These are phyloP conservation scores for Noctua janthina DNA, from an alignment of 2,888 invertebrate genomes.

Conservation along the genomic window DNA sequence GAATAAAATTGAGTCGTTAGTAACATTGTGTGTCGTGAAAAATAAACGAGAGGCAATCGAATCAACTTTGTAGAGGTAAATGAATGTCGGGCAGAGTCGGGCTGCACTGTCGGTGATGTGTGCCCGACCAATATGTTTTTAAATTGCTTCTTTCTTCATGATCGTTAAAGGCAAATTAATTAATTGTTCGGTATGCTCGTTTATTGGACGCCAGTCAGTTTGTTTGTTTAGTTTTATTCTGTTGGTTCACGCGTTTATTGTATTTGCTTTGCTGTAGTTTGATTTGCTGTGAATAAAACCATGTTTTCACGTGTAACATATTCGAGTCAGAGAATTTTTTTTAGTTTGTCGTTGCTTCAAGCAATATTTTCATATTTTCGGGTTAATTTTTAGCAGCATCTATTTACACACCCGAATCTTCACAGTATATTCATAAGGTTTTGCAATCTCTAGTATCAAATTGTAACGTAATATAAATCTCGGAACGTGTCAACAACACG, in stretches of 20 bases:
- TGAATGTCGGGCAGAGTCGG: conserved; percentile 67
- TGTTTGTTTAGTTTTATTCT: conserved; percentile 44
- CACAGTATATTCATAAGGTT: background rate
- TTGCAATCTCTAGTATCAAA: conserved; percentile 52
- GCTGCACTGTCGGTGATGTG: conserved; percentile 60
- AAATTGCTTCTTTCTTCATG: conserved; percentile 58
- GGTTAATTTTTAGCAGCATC: background rate
- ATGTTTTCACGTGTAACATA: background rate
- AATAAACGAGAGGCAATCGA: conserved; percentile 74
- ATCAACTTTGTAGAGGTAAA: conserved; percentile 79
- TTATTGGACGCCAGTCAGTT: conserved; percentile 56
- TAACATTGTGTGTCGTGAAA: conserved; percentile 77
- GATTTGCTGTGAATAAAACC: conserved; percentile 33
- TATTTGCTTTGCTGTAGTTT: conserved; percentile 49
- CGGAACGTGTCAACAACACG: conserved; percentile 70
- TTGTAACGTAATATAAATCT: conserved; percentile 76
- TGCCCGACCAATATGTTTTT: conserved; percentile 63
- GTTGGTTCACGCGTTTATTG: conserved; percentile 40
- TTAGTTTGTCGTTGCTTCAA: background rate
- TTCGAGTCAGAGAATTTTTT: no score
- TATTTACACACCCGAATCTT: background rate
- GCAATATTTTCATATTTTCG: background rate
- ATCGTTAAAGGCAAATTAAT: conserved; percentile 57
- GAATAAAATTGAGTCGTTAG: conserved; percentile 77
- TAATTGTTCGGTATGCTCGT: conserved; percentile 58